Percentiles rank a stretch among this genome's conserved stretches.
These are phyloP conservation scores for Xestia c-nigrum DNA, from an alignment of 2,888 invertebrate genomes.

Conservation along the genomic window DNA sequence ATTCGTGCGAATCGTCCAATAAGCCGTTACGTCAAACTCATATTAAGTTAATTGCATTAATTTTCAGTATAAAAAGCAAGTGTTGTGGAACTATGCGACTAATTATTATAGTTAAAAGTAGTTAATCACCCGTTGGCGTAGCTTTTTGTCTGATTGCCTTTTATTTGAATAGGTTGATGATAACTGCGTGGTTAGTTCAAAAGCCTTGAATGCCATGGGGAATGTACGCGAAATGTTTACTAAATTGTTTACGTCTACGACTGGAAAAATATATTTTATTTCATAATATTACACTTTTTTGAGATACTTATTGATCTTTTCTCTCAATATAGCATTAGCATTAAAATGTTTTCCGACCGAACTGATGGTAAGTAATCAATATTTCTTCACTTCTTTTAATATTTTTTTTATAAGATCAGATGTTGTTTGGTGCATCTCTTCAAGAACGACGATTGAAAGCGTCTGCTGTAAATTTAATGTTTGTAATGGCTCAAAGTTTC, in stretches of 20 bases:
- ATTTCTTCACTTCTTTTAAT: background rate
- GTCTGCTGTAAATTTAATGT: background rate
- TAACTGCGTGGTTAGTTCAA: conserved; percentile 18
- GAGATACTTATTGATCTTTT: background rate
- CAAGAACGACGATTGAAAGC: background rate
- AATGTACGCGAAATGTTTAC: conserved; percentile 3
- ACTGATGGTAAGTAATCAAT: background rate
- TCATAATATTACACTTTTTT: background rate
- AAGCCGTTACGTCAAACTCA: conserved; percentile 60
- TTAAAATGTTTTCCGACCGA: background rate
- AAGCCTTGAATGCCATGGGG: conserved; percentile 21
- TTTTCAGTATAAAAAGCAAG: conserved; percentile 68
- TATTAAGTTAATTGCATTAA: conserved; percentile 72
- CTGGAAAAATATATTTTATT: background rate
- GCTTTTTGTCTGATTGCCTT: conserved; percentile 53
- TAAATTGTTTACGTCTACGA: background rate
- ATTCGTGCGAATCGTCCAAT: no score
- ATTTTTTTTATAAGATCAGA: background rate
- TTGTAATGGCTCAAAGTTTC: background rate
- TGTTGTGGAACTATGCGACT: conserved; percentile 45
- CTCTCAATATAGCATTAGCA: background rate
- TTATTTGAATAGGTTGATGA: conserved; percentile 34
- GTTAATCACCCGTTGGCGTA: conserved; percentile 48
- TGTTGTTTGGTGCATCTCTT: conserved; percentile 4
- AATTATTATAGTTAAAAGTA: conserved; percentile 58